These are phyloP conservation scores for Trachythela sp. DNA, from an alignment of 64 coral and sea anemone species.

Conservation along the genomic window DNA sequence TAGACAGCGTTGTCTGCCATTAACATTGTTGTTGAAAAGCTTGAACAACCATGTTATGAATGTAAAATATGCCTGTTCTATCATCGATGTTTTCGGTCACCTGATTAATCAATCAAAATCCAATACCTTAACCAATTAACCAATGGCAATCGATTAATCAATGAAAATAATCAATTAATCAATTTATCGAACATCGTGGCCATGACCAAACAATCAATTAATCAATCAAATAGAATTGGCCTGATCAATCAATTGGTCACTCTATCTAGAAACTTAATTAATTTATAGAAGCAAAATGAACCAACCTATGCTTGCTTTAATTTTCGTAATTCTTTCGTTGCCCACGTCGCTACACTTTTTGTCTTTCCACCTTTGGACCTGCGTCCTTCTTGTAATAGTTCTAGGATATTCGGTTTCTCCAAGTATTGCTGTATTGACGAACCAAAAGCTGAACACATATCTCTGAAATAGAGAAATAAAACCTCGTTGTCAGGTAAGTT, in stretches of 20 bases:
- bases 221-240: too few relatives aligned
- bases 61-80: too few relatives aligned
- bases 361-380: constrained; percentile 92
- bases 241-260: too few relatives aligned
- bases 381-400: constrained; percentile 93
- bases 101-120: neutral
- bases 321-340: constrained; percentile 87
- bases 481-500: neutral
- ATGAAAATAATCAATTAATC: neutral
- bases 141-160: too few relatives aligned
- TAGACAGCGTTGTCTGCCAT: too few relatives aligned
- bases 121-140: too few relatives aligned
- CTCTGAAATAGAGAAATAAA: constrained; percentile 40
- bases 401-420: constrained; percentile 82
- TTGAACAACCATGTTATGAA: too few relatives aligned
- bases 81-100: too few relatives aligned
- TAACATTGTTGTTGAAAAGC: too few relatives aligned
- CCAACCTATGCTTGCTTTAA: constrained; percentile 75
- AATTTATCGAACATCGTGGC: neutral
- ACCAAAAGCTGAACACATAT: constrained; percentile 86
- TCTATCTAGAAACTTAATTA: too few relatives aligned
- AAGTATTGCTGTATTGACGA: constrained; percentile 63
- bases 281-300: neutral
- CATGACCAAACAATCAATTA: neutral
- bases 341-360: constrained; percentile 91